Evolutionary conservation across 2,113 vertebrate species (phyloP), one percentile per base, ranked within the genome.

Genomic region (Probosciger aterrimus): DNA sequence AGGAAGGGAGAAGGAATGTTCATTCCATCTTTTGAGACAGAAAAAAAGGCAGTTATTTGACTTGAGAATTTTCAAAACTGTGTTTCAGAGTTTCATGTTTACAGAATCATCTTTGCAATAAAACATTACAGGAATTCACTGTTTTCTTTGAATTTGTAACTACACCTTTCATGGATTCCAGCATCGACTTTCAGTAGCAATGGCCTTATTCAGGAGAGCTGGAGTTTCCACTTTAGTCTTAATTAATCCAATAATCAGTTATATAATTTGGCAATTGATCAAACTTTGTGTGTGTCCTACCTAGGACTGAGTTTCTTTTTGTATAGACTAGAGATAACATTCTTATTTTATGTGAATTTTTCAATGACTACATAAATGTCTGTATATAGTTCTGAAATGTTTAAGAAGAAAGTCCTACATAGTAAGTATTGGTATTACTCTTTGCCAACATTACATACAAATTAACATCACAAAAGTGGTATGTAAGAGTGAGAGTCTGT

Each of bases 71-170:
- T 60, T 69, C 16, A 37, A 50, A 77, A 30, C 5, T 57, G 31
- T 0, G 82, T 85, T 86, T 86, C n/a, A 53, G 7, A 47, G 27
- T 53, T 20, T 33, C 16, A 18, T 25, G 18, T 43, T 57, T 68
- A 77, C 27, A 65, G 27, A 76, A 28, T 5, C 9, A 35, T 43
- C 18, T 62, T 39, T 74, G 19, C 27, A 65, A 39, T 68, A 43
- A 86, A 59, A 22, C 4, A 0, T 28, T 28, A 10, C 3, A 46
- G 6, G 16, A 64, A 53, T 3, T 2, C 17, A 25, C 14, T n/a
- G 4, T 28, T 68, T 62, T 82, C 39, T 41, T 55, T 55, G 15
- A 84, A 20, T 35, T 65, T 78, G 5, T 9, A n/a, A 13, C 17
- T 33, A 6, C 62, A 20, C 28, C 27, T 87, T 91, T 70, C 46